Base-by-base conservation (phyloP, 2,888 invertebrate species). In the Tiliacea aurago region DNA sequence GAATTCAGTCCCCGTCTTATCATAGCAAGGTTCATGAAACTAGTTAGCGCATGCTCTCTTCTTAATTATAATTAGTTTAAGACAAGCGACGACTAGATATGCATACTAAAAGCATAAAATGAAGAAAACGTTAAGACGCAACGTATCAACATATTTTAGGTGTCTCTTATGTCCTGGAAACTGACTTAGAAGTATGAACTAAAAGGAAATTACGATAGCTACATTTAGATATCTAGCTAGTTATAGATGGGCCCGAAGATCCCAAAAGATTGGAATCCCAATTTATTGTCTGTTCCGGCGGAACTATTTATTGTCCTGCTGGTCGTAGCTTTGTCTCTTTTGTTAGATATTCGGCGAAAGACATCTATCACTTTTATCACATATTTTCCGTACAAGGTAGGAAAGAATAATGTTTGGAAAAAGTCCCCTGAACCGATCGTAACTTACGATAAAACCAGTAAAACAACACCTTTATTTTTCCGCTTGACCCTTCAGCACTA, bases 391-490 rank as follows among this genome's bases (percentile, higher is more conserved):
- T 59, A 69, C 18, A 76, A 47, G 59, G 59, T 28, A 72, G 37
- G 55, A 61, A 43, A 64, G 58, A 79, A 74, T 43, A 70, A 83
- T 41, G 37, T 18, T 70, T 11, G n/a, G 62, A 20, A 61, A 81
- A 75, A 59, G 62, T 73, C 63, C 68, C 53, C 65, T 58, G 41
- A 28, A 53, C 43, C 75, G 70, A 81, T 83, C 53, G 70, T 65
- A 79, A 74, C 76, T 73, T 74, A 76, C 76, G 72, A 70, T 81
- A 79, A 85, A 72, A 64, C 61, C 64, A 83, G 84, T 84, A 87
- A 89, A 87, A 83, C 76, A 75, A 79, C 80, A 82, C 81, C 66
- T 88, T 86, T 85, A 84, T 85, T 86, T 85, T 85, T 76, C 75
- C 72, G 55, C 70, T 79, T 78, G 80, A 82, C 80, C 85, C 84